Evolutionary conservation across 1,140 invertebrate species (phyloP).

Genomic region (Homarus americanus): DNA sequence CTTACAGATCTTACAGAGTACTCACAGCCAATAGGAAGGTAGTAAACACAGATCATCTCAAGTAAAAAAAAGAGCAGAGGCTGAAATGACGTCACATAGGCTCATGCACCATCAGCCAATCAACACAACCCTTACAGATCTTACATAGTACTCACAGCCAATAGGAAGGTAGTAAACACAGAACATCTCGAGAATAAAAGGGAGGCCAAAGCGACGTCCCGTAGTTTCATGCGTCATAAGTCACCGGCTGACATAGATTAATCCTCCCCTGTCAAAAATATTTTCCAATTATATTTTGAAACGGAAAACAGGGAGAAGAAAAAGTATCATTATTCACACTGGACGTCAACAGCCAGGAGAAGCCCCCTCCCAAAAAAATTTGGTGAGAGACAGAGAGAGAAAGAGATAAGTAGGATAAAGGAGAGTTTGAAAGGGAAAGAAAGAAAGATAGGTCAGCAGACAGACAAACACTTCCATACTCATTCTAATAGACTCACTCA

Average conservation of each 20-base stretch:
- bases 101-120: not conserved
- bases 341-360: not conserved
- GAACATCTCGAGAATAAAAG: too few relatives aligned
- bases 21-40: not conserved
- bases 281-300: slow-evolving; percentile 1
- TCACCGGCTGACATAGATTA: not conserved
- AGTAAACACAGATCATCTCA: not conserved
- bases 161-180: not conserved
- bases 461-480: too few relatives aligned
- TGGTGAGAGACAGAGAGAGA: not conserved
- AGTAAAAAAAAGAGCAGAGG: not conserved
- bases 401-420: not conserved
- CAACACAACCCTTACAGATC: too few relatives aligned
- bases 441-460: not conserved
- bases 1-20: too few relatives aligned
- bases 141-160: not conserved
- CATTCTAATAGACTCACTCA: too few relatives aligned
- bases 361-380: not conserved
- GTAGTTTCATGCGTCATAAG: not conserved
- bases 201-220: too few relatives aligned
- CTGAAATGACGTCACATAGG: too few relatives aligned
- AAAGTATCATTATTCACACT: not conserved
- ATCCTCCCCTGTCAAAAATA: not conserved
- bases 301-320: not conserved
- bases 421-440: not conserved